A percentile compares a stretch with the other conserved stretches of the same genome.
Conservation (phyloP, 1,140 invertebrate genomes). For the Ladona fulva region DNA sequence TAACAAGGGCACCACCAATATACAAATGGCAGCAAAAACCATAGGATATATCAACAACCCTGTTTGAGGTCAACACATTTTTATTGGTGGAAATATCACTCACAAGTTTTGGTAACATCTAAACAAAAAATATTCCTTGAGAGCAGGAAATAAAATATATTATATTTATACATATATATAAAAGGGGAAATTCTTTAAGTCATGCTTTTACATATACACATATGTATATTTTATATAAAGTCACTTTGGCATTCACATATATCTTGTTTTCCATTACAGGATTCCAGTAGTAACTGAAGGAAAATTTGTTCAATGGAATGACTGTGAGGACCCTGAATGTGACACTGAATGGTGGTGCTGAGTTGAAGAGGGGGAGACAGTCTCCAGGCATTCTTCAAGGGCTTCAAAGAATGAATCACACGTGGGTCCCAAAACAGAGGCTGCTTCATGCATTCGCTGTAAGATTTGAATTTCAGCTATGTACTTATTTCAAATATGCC, state of each 20-base stretch:
- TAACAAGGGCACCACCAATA: background rate
- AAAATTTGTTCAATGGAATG: slow-evolving; percentile 3
- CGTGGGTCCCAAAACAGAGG: background rate
- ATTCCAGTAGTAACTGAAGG: background rate
- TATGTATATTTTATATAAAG: background rate
- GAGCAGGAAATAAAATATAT: background rate
- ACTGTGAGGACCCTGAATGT: background rate
- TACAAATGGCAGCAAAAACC: background rate
- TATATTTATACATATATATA: background rate
- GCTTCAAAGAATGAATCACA: slow-evolving; percentile 1
- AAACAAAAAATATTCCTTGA: slow-evolving; percentile 4
- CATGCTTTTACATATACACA: background rate
- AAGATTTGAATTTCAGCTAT: background rate
- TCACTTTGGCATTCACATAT: slow-evolving; percentile 1
- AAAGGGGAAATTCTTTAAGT: background rate
- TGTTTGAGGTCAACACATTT: slow-evolving; percentile 1
- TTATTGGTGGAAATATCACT: slow-evolving; percentile 2
- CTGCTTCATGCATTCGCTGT: background rate
- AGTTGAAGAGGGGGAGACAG: background rate
- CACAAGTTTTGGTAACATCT: background rate
- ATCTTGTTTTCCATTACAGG: background rate
- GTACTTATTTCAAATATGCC: no score
- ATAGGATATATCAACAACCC: background rate
- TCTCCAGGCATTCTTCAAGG: background rate
- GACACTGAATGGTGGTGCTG: background rate